Evolutionary conservation across 2,888 invertebrate species (phyloP), one percentile per base, ranked within the genome.

Genomic region (Spodoptera littoralis): DNA sequence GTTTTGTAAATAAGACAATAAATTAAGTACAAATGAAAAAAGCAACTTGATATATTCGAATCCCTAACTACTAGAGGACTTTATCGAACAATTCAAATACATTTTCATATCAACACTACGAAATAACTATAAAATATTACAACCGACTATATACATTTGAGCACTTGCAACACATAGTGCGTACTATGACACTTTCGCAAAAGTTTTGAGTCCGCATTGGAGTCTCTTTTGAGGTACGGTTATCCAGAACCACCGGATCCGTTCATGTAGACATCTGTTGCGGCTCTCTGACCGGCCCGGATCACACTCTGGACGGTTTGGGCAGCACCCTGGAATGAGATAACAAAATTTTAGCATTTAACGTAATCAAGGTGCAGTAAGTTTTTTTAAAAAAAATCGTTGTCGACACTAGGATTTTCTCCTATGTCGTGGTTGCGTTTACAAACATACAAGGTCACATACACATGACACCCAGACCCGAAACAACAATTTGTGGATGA

Each of bases 271-370:
- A 89, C 94, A 68, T 95, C 95, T 1, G 94, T 90, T 8, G 95
- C 94, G 2, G 90, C 93, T 65, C 94, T 87, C 73, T 95, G 95
- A 44, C 96, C 96, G 4, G 95, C 95, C 65, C 95, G 92, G 66
- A 96, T 95, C 72, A 97, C 96, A 64, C 94, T 96, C 88, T 97
- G 97, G 75, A 97, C 96, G 24, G 96, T 96, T 81, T 96, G 96
- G 24, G 97, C 96, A 75, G 97, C 97, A 80, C 97, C 97, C 97
- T 97, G 95, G 54, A 95, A 95, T 18, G 18, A 9, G 24, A 50
- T 1, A 22, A 44, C 12, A 8, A 30, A 0, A 30, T 66, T 11
- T 36, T 36, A 36, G 9, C 1, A 36, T 36, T 36, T 27, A 4
- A 5, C 5, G 3, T 27, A 27, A 27, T 27, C 27, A 27, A 27